Evolutionary conservation across 2,888 invertebrate genomes (phyloP), one percentile per base, ranked within the genome.

Genomic region (Cosmia pyralina): DNA sequence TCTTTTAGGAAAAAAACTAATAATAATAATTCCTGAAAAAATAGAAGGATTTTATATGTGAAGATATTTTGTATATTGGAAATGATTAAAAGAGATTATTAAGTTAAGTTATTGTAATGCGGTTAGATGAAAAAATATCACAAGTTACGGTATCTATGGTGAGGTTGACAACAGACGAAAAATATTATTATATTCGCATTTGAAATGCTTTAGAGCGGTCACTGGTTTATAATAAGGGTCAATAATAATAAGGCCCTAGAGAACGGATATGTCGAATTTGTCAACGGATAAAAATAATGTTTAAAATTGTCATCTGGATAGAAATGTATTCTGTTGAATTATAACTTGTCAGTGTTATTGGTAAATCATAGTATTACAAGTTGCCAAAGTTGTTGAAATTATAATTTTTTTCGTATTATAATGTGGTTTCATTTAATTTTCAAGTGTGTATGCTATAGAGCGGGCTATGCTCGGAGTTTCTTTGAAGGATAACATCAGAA

Each of bases 1-100:
- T 95, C 95, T 0, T 96, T 96, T 81, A 92, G 92, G 62, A 89
- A 88, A 57, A 93, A 90, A 46, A 80, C 86, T 2, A 84, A 72
- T 2, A 90, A 87, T 52, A 59, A 63, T 59, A 59, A 64, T 5
- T 38, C 63, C 4, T 65, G 10, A 79, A 44, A 13, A 15, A 1
- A 4, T 5, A 0, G 7, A 50, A 11, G 3, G 5, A 48, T 44
- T 28, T 2, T 22, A 2, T 50, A 41, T 0, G 3, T 38, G 17
- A 79, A 17, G 8, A 17, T n/a, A 15, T 55, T 50, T 46, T 59
- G 28, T 46, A 22, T 17, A 60, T 34, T 10, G 7, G 6, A n/a
- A 66, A 28, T 58, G 2, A 38, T 38, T 10, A 0, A 34, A 63
- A 38, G 68, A 81, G 64, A 81, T 75, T 65, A 75, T 46, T 75